These are phyloP conservation scores for Acyrthosiphon pisum DNA, from an alignment of 1,140 invertebrate genomes.

Conservation along the genomic window DNA sequence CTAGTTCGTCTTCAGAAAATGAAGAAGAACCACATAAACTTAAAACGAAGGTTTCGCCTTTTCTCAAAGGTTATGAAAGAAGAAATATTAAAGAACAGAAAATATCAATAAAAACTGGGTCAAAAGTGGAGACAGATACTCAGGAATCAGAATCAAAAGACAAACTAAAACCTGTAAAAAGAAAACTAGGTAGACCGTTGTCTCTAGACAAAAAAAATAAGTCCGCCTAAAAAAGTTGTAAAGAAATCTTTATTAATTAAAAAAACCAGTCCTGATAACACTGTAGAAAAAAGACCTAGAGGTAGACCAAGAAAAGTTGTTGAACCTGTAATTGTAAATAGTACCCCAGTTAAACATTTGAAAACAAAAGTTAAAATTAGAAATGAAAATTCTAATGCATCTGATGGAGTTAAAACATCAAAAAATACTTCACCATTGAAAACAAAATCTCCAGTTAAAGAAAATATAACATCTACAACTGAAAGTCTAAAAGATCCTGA, in stretches of 20 bases:
- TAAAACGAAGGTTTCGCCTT: background rate
- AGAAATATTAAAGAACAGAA: constrained; percentile 23
- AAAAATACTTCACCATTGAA: background rate
- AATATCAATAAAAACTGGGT: constrained; percentile 14
- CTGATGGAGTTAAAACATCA: constrained; percentile 35
- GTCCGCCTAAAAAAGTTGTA: constrained; percentile 22
- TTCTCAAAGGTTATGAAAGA: constrained; percentile 3
- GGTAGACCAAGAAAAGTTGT: constrained; percentile 56
- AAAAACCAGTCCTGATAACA: background rate
- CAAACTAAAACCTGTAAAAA: constrained; percentile 61
- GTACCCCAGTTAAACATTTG: constrained; percentile 52
- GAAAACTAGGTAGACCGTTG: constrained; percentile 27
- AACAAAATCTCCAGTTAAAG: constrained; percentile 42
- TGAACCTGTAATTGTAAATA: constrained; percentile 61
- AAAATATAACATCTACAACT: constrained; percentile 54
- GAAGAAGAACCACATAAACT: constrained; percentile 24
- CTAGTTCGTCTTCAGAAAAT: constrained; percentile 43
- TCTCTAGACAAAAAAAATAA: constrained; percentile 36
- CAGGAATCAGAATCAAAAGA: constrained; percentile 61
- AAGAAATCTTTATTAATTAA: background rate
- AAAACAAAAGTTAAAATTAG: constrained; percentile 43
- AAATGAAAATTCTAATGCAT: background rate
- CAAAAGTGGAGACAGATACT: constrained; percentile 59
- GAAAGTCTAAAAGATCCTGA: constrained; percentile 47
- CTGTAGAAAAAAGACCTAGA: constrained; percentile 52